phyloP scores from a whole-genome alignment of 2,888 invertebrate species.

The Caenorhabditis panamensis region DNA sequence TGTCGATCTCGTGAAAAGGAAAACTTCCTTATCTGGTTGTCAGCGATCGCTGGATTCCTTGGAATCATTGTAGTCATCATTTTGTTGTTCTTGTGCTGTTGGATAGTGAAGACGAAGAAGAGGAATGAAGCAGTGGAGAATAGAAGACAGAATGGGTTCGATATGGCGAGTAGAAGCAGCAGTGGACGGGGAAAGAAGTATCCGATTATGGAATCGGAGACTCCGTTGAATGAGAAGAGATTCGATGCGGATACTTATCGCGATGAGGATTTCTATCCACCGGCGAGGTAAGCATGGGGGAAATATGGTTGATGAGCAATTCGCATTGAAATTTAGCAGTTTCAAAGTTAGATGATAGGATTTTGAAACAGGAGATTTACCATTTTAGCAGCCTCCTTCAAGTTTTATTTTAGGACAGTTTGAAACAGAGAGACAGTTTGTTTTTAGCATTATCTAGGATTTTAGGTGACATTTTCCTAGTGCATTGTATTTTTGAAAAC shows the following conservation, averaged over 20 bases:
- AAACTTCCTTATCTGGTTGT: slow-evolving; percentile 80
- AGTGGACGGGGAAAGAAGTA: slow-evolving; percentile 49
- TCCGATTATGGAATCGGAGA: slow-evolving; percentile 57
- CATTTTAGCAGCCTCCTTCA: no score
- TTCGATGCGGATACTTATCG: slow-evolving; percentile 51
- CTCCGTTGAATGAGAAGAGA: slow-evolving; percentile 51
- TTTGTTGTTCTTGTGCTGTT: slow-evolving; percentile 71
- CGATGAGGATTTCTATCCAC: slow-evolving; percentile 58
- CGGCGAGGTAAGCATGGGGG: slow-evolving; percentile 42
- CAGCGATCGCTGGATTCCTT: slow-evolving; percentile 74
- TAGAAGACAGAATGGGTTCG: slow-evolving; percentile 34
- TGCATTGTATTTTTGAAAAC: no score
- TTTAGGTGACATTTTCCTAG: no score
- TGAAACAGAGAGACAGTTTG: no score
- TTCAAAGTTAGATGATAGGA: no score
- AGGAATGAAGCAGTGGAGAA: slow-evolving; percentile 35
- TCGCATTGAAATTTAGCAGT: no score
- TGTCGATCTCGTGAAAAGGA: slow-evolving; percentile 80
- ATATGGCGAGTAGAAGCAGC: slow-evolving; percentile 50
- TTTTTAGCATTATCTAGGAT: no score
- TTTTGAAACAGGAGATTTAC: neutral
- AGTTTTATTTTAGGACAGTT: no score
- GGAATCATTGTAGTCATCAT: slow-evolving; percentile 69
- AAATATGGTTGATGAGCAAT: no score
- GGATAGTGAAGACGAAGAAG: slow-evolving; percentile 71